phyloP scores from a whole-genome alignment of 2,888 invertebrate genomes.

The Chymomyza procnemis region DNA sequence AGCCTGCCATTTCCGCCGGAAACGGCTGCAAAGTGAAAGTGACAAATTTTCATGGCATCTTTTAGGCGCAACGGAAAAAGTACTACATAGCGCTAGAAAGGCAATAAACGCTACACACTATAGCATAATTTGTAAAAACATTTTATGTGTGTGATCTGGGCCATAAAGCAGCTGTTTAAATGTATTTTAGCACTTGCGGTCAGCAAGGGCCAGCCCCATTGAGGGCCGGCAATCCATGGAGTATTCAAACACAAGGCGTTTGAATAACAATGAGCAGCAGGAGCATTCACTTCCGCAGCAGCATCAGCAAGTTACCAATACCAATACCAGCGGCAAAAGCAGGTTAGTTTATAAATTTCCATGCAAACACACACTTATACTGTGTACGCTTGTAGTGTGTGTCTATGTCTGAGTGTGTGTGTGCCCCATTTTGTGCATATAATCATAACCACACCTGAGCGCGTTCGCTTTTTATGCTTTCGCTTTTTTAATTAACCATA shows the following conservation, averaged over 20 bases:
- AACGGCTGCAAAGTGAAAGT: conserved; percentile 44
- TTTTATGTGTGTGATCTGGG: conserved; percentile 16
- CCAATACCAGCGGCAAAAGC: conserved; percentile 38
- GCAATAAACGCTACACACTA: conserved; percentile 6
- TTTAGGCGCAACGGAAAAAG: conserved; percentile 65
- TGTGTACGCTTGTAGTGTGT: too few species aligned
- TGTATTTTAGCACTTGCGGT: conserved; percentile 77
- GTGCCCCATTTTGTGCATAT: conserved; percentile 48
- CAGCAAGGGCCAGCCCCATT: conserved; percentile 78
- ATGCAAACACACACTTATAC: background rate
- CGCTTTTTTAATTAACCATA: conserved; percentile 63
- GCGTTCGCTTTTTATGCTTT: conserved; percentile 24
- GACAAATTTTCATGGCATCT: conserved; percentile 59
- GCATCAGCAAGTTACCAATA: conserved; percentile 16
- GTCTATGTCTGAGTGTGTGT: conserved; percentile 12
- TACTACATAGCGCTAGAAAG: background rate
- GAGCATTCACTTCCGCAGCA: conserved; percentile 18
- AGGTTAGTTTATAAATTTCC: conserved; percentile 62
- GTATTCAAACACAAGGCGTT: conserved; percentile 77
- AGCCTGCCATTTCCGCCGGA: background rate
- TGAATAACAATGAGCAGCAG: conserved; percentile 59
- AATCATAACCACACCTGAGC: conserved; percentile 60
- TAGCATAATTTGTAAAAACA: conserved; percentile 5
- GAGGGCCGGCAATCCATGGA: conserved; percentile 79
- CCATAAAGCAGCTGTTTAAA: conserved; percentile 74